Base-by-base conservation (phyloP, 1,140 invertebrate species). In the Dinothrombium tinctorium region DNA sequence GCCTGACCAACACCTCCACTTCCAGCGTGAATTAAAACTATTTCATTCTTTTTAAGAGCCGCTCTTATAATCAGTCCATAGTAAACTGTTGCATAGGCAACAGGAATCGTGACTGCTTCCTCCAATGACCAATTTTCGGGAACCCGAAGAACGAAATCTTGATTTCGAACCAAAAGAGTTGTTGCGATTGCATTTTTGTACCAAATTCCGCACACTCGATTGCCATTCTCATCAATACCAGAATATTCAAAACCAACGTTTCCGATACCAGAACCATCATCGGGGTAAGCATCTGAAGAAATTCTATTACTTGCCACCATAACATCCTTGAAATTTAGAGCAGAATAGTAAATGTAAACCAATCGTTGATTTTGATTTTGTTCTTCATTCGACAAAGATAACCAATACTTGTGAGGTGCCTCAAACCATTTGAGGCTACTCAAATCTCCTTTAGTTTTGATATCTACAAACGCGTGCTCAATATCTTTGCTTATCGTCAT, bases 1-100 rank as follows among this genome's bases (percentile, higher is more conserved):
- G 87, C 87, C 62, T 90, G 83, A 6, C 89, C 89, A 19, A 95
- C 86, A 50, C 86, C 89, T 48, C 89, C 90, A 49, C 79, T 76
- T 46, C 89, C 89, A 41, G 89, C 83, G 56, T 96, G 90, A 48
- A 96, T 78, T 1, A 96, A 66, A 23, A 95, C 68, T 29, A 66
- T 69, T 51, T 94, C 81, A 3, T 84, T 84, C 42, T 68, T 64
- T 51, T 67, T 68, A 61, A 96, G 70, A 45, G 69, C 60, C 31
- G 86, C 89, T 49, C 89, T 67, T 19, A 87, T 71, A 25, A 76
- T 57, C 12, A 95, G 60, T 5, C 86, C 81, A 59, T 94, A 95
- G 58, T 90, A 95, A 33, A 72, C 79, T 7, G 86, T 92, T 19
- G 79, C 68, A 55, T 89, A 92, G n/a, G 81, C 83, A 21, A 87